Evolutionary conservation across 1,140 invertebrate genomes (phyloP).

Genomic region (Hylyphantes graminicola): DNA sequence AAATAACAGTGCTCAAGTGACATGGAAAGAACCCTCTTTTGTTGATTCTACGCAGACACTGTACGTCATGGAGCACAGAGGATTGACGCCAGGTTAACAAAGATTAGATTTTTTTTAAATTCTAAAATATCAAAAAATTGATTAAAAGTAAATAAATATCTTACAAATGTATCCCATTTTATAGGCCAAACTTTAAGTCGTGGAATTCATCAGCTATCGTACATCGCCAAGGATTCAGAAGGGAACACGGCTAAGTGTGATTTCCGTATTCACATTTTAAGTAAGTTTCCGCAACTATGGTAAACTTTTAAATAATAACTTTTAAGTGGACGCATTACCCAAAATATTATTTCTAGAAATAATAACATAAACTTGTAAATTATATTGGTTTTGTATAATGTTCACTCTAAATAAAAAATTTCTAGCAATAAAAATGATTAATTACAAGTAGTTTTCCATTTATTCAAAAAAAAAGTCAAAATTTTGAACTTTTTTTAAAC

Average conservation of each 20-base stretch:
- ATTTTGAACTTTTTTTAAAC: too few species aligned
- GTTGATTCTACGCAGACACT: constrained; percentile 86
- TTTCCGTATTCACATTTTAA: constrained; percentile 92
- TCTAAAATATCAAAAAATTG: constrained; percentile 1
- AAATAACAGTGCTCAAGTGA: constrained; percentile 89
- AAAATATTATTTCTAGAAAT: too few species aligned
- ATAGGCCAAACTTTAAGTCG: constrained; percentile 82
- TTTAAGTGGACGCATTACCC: too few species aligned
- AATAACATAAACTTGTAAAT: too few species aligned
- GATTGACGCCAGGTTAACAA: constrained; percentile 80
- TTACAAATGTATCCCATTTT: neutral
- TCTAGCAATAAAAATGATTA: too few species aligned
- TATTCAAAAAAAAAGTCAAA: too few species aligned
- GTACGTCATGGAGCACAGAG: constrained; percentile 83
- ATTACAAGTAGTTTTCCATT: too few species aligned
- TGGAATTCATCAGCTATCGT: constrained; percentile 93
- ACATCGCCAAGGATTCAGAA: constrained; percentile 90
- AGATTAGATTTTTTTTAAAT: neutral
- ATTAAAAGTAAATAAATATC: neutral
- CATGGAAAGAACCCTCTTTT: constrained; percentile 94
- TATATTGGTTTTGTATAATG: too few species aligned
- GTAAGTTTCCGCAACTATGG: constrained; percentile 72
- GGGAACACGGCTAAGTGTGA: constrained; percentile 91
- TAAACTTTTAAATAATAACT: neutral
- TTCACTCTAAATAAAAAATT: too few species aligned